Evolutionary conservation across 2,113 vertebrate genomes (phyloP).

Genomic region (Vulpes ferrilata): DNA sequence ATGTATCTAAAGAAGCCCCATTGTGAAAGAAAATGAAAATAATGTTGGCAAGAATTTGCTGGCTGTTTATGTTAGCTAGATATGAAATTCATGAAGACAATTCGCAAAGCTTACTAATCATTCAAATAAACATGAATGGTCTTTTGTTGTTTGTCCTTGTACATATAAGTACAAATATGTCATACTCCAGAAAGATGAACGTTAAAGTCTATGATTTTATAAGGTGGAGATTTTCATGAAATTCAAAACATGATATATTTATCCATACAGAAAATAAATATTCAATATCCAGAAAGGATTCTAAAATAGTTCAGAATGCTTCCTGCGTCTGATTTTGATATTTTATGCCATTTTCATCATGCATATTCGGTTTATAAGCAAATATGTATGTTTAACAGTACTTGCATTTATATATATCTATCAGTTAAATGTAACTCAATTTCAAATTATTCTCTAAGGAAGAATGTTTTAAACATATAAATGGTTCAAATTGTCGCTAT

Average conservation of each 20-base stretch:
- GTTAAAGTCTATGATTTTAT: constrained; percentile 61
- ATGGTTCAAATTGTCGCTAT: neutral
- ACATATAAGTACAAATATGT: neutral
- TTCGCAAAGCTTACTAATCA: neutral
- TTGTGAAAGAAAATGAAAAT: constrained; percentile 67
- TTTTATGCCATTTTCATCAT: constrained; percentile 32
- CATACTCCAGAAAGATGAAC: neutral
- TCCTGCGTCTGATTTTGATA: constrained; percentile 28
- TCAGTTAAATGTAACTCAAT: neutral
- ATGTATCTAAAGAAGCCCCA: constrained; percentile 41
- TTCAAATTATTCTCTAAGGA: constrained; percentile 38
- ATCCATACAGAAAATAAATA: constrained; percentile 40
- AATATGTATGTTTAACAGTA: neutral
- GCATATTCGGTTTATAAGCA: constrained; percentile 41
- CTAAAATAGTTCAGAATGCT: constrained; percentile 17
- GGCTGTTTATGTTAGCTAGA: neutral
- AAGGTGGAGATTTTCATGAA: constrained; percentile 42
- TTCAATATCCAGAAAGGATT: constrained; percentile 51
- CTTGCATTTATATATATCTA: neutral
- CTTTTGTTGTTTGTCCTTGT: neutral
- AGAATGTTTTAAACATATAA: neutral
- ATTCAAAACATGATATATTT: constrained; percentile 52
- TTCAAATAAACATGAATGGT: neutral
- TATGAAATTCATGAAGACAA: neutral
- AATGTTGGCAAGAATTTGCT: constrained; percentile 39